Base-by-base conservation (phyloP, 2,113 vertebrate genomes). In the Myrmecophaga tridactyla region DNA sequence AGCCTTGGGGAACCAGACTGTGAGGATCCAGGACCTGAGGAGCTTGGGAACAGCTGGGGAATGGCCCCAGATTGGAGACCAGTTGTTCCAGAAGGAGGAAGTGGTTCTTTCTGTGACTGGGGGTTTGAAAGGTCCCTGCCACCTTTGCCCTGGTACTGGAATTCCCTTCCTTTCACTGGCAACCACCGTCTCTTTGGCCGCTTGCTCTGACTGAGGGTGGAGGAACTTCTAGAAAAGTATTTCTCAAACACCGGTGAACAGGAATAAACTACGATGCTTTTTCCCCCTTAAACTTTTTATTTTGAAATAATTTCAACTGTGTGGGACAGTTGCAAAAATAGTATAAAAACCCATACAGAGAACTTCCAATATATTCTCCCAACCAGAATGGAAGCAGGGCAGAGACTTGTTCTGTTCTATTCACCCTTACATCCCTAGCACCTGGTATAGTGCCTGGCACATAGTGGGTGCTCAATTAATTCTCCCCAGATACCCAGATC, bases 11-110 rank as follows among this genome's bases (percentile, higher is more conserved):
- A 90, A 5, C 43, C n/a, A 60, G 36, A 3, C 23, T 65, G 36
- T 56, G 48, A 39, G 25, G 46, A 17, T 21, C 20, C 58, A 90
- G 43, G 21, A 48, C 8, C 36, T 29, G 60, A 21, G 46, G 41
- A 48, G 21, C 15, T 98, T 39, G 91, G 98, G 90, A 12, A 65
- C 12, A 94, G 31, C 62, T 84, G 62, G 86, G 11, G 29, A 69
- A 70, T 7, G 13, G 2, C 23, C 23, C 6, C 31, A 70, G 18
- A n/a, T 48, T 76, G 48, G n/a, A 92, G 3, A 4, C n/a, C 58
- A 25, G 8, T 11, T 69, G 7, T 93, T 41, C 29, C 13, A 3
- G 56, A 56, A 90, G 48, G 58, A 86, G 63, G 36, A 87, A 89
- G 34, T 29, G 53, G 7, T 73, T 41, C 39, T 25, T 39, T 56